Evolutionary conservation across 2,888 invertebrate genomes (phyloP).

Genomic region (Rotaria magnacalcarata): DNA sequence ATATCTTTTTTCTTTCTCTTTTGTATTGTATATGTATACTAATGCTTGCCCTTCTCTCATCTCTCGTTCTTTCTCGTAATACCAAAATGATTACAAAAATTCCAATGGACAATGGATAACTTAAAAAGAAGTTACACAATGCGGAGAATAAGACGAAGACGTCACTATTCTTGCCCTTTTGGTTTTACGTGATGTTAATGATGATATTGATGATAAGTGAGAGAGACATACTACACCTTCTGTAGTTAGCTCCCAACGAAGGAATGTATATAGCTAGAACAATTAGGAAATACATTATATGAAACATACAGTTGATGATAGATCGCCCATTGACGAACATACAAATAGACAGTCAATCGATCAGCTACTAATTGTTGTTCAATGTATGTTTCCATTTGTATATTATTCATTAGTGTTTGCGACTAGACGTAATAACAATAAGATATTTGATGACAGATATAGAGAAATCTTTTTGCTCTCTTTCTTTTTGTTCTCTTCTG

Average conservation of each 20-base stretch:
- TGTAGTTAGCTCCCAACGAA: background rate
- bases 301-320: background rate
- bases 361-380: background rate
- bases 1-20: background rate
- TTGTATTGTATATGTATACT: background rate
- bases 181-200: slow-evolving; percentile 12
- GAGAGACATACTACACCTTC: background rate
- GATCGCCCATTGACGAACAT: slow-evolving; percentile 18
- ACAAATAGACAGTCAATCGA: background rate
- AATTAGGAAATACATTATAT: background rate
- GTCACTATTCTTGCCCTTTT: background rate
- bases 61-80: background rate
- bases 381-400: background rate
- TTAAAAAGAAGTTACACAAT: slow-evolving; percentile 4
- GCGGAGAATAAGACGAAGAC: background rate
- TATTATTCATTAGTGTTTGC: background rate
- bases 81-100: slow-evolving; percentile 15
- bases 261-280: background rate
- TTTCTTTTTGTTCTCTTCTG: too few species aligned
- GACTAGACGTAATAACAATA: background rate
- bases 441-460: background rate
- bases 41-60: slow-evolving; percentile 16
- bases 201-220: slow-evolving; percentile 28
- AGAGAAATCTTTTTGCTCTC: background rate
- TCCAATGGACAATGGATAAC: background rate